Evolutionary conservation across 2,113 vertebrate species (phyloP).

Genomic region (Paradisaea rubra): DNA sequence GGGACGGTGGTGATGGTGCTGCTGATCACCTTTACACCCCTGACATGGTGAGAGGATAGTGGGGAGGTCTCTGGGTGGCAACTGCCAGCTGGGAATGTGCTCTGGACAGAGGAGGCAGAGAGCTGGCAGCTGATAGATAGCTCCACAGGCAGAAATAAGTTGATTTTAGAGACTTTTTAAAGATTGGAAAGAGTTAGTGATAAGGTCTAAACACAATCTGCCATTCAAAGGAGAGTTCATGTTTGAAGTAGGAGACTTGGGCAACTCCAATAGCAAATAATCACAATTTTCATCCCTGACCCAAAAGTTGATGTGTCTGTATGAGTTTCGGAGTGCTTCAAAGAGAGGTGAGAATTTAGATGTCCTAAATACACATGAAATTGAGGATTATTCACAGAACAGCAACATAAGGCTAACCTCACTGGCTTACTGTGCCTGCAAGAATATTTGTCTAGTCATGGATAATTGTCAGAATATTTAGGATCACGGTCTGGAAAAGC

Average conservation of each 20-base stretch:
- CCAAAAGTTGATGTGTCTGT: neutral
- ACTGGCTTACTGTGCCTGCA: neutral
- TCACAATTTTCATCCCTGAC: neutral
- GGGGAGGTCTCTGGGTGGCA: neutral
- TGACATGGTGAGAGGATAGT: neutral
- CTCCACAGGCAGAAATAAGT: neutral
- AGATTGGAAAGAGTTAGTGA: neutral
- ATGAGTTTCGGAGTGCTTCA: neutral
- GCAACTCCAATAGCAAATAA: neutral
- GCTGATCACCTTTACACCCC: neutral
- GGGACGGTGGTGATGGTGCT: neutral
- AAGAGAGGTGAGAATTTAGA: neutral
- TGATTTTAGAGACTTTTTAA: neutral
- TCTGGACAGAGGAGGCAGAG: neutral
- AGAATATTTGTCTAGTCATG: neutral
- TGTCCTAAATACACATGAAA: neutral
- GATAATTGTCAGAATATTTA: neutral
- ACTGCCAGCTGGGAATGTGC: neutral
- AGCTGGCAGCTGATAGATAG: neutral
- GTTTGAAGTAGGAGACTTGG: neutral
- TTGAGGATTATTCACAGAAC: neutral
- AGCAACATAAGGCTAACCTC: neutral
- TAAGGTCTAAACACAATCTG: neutral
- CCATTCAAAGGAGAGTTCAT: neutral
- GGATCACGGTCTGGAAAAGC: neutral